Base-by-base conservation (phyloP, 2,888 invertebrate genomes). In the Cosmia trapezina region DNA sequence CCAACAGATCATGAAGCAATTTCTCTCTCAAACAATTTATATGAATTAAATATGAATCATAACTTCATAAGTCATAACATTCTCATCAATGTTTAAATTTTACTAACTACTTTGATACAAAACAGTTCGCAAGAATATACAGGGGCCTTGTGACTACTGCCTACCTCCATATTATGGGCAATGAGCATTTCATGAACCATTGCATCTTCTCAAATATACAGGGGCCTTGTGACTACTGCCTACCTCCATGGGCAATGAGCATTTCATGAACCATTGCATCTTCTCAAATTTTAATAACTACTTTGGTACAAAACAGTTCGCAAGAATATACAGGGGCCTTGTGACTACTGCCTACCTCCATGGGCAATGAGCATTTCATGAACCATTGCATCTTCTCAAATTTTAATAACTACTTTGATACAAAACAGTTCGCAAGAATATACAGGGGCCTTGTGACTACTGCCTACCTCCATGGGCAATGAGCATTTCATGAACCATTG, bases 41-140 rank as follows among this genome's bases (percentile, higher is more conserved):
- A 83, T 83, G 69, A 86, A 84, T 86, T 86, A 84, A 86, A 84
- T 80, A 81, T 81, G 62, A 81, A 78, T 69, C 83, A 86, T 85
- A 89, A 89, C 88, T n/a, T n/a, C n/a, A 81, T 81, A 61, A 81
- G 78, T 69, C 83, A 86, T 85, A 89, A 89, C 88, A 87, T 87
- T 89, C 89, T 73, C 90, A 89, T 85, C 85, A 88, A 89, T 90
- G 89, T 89, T 82, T 83, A 76, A 80, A 80, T 74, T 81, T 83
- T 74, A 83, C 75, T 86, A 82, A 83, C 75, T 86, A 82, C 84
- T 83, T 85, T 76, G 81, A 81, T 72, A 81, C 75, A 84, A 86
- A 80, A 73, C 74, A 65, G 80, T 67, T 84, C 68, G 75, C 76
- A 79, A 83, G 75, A 79, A 68, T 73, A 78, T 67, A 67, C 41